Conservation (phyloP, 2,888 invertebrate genomes). For the Scaptomyza caliginosa region DNA sequence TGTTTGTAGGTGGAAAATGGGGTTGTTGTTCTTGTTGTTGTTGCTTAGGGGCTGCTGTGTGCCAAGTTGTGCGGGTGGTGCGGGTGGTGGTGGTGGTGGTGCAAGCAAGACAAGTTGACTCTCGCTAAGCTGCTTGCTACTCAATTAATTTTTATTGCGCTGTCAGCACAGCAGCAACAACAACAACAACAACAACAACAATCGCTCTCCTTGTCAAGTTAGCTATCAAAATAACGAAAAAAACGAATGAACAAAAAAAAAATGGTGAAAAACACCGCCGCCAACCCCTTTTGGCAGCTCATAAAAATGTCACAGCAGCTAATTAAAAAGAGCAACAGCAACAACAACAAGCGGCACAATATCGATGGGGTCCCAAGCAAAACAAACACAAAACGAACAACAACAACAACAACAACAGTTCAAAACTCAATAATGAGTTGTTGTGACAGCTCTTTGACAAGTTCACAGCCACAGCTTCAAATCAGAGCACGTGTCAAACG, state of each 20-base stretch:
- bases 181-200: conserved; percentile 5
- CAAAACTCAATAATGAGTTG: conserved; percentile 46
- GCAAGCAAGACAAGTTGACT: conserved; percentile 30
- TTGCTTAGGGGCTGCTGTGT: conserved; percentile 17
- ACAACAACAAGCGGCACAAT: neutral
- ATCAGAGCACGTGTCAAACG: conserved; percentile 53
- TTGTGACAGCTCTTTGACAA: conserved; percentile 68
- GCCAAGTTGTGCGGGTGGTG: conserved; percentile 1
- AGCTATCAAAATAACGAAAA: too few relatives aligned
- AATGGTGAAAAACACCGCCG: conserved; percentile 20
- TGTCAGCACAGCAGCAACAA: conserved; percentile 64
- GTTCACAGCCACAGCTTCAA: conserved; percentile 35
- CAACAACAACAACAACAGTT: conserved; percentile 5
- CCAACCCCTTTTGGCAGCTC: conserved; percentile 71
- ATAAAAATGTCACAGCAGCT: conserved; percentile 78
- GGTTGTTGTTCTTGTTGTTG: neutral
- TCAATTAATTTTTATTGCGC: conserved; percentile 81
- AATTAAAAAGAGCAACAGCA: conserved; percentile 49
- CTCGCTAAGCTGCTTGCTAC: conserved; percentile 54
- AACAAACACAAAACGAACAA: neutral
- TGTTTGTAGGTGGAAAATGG: neutral
- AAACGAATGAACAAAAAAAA: too few relatives aligned
- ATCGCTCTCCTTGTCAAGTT: conserved; percentile 13
- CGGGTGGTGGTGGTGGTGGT: conserved; percentile 2
- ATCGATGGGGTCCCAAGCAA: conserved; percentile 4